These are phyloP conservation scores for Ommatoiulus sabulosus DNA, from an alignment of 2,888 invertebrate genomes.

Conservation along the genomic window DNA sequence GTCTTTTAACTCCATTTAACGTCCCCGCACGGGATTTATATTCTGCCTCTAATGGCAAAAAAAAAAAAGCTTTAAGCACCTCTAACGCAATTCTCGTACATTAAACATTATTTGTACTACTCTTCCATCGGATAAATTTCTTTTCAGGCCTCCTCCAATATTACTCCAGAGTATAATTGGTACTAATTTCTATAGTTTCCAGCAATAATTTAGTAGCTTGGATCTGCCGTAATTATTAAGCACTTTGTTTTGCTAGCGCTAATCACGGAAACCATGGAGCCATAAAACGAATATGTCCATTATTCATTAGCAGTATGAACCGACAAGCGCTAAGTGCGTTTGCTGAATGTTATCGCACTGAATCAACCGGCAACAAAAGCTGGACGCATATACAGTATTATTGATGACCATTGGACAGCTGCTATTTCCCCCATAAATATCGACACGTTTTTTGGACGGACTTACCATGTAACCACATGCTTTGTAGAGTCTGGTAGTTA, in stretches of 20 bases:
- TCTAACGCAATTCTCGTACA: neutral
- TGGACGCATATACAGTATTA: neutral
- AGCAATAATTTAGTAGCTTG: neutral
- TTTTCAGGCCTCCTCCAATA: neutral
- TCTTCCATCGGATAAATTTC: neutral
- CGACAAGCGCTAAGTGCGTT: neutral
- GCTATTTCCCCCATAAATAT: neutral
- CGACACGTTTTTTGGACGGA: neutral
- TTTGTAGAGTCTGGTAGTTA: too few species aligned
- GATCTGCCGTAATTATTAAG: neutral
- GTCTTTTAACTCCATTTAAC: neutral
- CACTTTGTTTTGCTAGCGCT: neutral
- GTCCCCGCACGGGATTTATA: neutral
- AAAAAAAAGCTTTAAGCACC: neutral
- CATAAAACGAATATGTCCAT: neutral
- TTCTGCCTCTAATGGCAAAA: neutral
- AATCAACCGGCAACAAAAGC: neutral
- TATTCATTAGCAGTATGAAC: neutral
- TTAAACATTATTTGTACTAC: neutral
- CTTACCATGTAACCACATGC: neutral
- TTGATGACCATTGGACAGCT: neutral
- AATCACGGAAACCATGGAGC: constrained; percentile 10
- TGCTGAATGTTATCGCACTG: neutral
- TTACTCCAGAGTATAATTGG: neutral
- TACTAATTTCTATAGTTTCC: neutral